Evolutionary conservation across 2,797 vertebrate genomes (phyloP).

Genomic region (Channallabes apus): DNA sequence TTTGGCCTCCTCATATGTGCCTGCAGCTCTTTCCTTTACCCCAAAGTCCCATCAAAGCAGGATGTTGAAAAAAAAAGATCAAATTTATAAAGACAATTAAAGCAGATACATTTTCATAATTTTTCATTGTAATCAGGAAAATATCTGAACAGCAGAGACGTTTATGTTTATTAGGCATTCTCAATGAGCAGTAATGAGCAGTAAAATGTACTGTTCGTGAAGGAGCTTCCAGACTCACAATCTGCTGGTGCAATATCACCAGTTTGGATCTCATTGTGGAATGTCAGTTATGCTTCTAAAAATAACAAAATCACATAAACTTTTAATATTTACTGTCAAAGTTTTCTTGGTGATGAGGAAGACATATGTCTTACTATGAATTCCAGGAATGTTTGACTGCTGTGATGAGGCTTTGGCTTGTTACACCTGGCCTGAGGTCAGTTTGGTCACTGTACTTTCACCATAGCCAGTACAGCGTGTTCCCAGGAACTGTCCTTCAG

Average conservation of each 20-base stretch:
- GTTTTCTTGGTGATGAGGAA: constrained; percentile 10
- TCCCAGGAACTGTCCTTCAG: constrained; percentile 42
- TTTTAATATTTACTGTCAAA: background rate
- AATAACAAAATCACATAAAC: constrained; percentile 1
- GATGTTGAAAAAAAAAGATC: constrained; percentile 46
- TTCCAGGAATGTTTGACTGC: constrained; percentile 39
- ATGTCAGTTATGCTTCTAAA: constrained; percentile 5
- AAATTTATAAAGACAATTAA: constrained; percentile 40
- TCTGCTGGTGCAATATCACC: background rate
- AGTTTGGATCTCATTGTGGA: background rate
- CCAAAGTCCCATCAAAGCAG: constrained; percentile 39
- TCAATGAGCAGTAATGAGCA: constrained; percentile 12
- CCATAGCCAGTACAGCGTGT: constrained; percentile 38
- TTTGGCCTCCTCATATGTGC: constrained; percentile 40
- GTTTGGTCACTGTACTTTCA: constrained; percentile 28
- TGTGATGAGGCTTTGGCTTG: constrained; percentile 20
- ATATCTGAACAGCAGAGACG: constrained; percentile 41
- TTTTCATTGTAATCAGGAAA: constrained; percentile 44
- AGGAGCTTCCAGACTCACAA: background rate
- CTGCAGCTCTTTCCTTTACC: constrained; percentile 45
- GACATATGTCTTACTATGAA: constrained; percentile 20
- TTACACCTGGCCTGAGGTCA: constrained; percentile 18
- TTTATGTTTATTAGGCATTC: constrained; percentile 20
- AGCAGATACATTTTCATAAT: constrained; percentile 37
- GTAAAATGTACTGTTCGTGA: constrained; percentile 1